Conservation (phyloP, 2,113 vertebrate species). For the Cepphus grylle region DNA sequence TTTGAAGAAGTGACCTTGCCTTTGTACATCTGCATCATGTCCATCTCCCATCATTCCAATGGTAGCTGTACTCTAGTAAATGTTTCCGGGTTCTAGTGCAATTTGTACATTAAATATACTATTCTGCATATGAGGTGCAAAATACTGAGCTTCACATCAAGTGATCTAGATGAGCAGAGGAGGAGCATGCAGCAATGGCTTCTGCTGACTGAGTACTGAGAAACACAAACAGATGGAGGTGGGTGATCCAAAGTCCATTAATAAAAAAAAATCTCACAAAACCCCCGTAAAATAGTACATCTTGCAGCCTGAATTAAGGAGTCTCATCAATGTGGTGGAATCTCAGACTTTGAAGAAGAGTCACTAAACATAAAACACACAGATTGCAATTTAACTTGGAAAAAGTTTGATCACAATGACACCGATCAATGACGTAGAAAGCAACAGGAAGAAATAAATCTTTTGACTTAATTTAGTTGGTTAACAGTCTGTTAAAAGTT, state of each 20-base stretch:
- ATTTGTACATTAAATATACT: background rate
- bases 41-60: background rate
- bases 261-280: background rate
- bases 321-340: background rate
- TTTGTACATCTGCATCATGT: fast-evolving
- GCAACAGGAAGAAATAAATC: background rate
- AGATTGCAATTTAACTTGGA: background rate
- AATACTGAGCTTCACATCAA: background rate
- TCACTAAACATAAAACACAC: background rate
- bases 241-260: background rate
- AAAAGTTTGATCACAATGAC: background rate
- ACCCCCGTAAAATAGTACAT: background rate
- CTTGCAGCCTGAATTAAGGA: background rate
- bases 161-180: background rate
- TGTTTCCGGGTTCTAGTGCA: background rate
- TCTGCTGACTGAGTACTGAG: background rate
- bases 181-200: background rate
- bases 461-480: conserved; percentile 1
- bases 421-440: background rate
- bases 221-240: background rate
- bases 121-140: background rate
- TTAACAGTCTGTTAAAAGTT: conserved; percentile 29
- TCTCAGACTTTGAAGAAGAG: background rate
- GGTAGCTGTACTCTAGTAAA: background rate
- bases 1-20: background rate